phyloP scores from a whole-genome alignment of 2,797 vertebrate genomes.

The Coluber constrictor region DNA sequence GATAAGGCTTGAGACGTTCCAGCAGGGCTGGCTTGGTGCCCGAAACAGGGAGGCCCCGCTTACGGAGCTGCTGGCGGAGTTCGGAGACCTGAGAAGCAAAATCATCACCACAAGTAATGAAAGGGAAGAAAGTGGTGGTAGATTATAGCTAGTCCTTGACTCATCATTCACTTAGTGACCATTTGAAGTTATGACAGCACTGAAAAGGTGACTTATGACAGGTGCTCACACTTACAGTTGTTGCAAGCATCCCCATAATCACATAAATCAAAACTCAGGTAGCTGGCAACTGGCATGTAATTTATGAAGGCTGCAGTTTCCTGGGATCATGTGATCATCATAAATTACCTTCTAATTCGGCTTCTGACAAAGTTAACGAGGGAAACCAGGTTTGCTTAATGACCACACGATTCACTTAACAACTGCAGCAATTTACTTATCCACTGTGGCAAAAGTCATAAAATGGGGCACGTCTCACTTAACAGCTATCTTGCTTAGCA shows the following conservation, averaged over 20 bases:
- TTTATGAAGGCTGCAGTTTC: not conserved
- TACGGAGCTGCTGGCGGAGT: slow-evolving; percentile 86
- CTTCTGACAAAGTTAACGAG: not conserved
- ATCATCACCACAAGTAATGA: not conserved
- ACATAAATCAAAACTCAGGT: not conserved
- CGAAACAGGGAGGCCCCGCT: slow-evolving; percentile 87
- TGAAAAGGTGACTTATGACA: not conserved
- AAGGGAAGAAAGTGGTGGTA: not conserved
- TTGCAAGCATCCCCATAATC: not conserved
- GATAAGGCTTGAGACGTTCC: slow-evolving; percentile 83
- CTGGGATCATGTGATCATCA: not conserved
- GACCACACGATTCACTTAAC: not conserved
- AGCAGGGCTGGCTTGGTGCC: slow-evolving; percentile 87
- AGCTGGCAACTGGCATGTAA: not conserved
- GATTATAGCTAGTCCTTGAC: not conserved
- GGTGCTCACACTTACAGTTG: not conserved
- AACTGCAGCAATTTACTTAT: not conserved
- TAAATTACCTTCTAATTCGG: not conserved
- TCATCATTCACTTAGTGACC: not conserved
- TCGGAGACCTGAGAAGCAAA: slow-evolving; percentile 81
- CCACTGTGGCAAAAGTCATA: not conserved
- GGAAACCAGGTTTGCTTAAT: not conserved
- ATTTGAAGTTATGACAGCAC: not conserved
- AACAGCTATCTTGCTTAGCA: not conserved
- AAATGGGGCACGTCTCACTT: not conserved